phyloP scores from a whole-genome alignment of 2,888 invertebrate species.

The Andrena minutula region DNA sequence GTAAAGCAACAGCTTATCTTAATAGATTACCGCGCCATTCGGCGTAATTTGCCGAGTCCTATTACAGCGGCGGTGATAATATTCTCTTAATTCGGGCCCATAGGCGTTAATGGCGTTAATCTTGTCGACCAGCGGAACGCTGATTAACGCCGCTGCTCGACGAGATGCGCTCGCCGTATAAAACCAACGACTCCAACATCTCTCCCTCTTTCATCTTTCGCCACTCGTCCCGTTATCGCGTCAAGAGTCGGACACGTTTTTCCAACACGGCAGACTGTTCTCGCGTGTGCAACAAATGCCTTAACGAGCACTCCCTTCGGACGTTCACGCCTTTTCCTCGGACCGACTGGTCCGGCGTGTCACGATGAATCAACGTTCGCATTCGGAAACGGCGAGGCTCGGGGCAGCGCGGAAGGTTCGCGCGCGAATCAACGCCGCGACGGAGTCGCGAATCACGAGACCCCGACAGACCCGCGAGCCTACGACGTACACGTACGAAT shows the following conservation, averaged over 20 bases:
- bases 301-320: conserved; percentile 29
- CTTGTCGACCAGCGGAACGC: conserved; percentile 70
- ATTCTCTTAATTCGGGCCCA: conserved; percentile 76
- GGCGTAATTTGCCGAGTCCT: conserved; percentile 76
- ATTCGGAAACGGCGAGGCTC: neutral
- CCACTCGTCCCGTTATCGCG: conserved; percentile 17
- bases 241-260: conserved; percentile 4
- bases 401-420: neutral
- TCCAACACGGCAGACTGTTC: neutral
- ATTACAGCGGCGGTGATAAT: conserved; percentile 67
- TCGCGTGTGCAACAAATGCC: conserved; percentile 42
- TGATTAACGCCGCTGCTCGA: conserved; percentile 74
- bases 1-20: conserved; percentile 76
- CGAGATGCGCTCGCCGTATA: conserved; percentile 67
- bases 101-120: conserved; percentile 78
- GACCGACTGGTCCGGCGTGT: conserved; percentile 13
- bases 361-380: conserved; percentile 42
- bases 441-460: conserved; percentile 1
- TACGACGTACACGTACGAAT: conserved; percentile 71
- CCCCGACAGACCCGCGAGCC: conserved; percentile 46
- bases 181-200: conserved; percentile 32
- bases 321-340: conserved; percentile 35
- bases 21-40: conserved; percentile 75
- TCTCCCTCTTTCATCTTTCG: neutral
- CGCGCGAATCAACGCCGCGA: conserved; percentile 2